Base-by-base conservation (phyloP, 2,888 invertebrate genomes). In the Anarsia innoxiella region DNA sequence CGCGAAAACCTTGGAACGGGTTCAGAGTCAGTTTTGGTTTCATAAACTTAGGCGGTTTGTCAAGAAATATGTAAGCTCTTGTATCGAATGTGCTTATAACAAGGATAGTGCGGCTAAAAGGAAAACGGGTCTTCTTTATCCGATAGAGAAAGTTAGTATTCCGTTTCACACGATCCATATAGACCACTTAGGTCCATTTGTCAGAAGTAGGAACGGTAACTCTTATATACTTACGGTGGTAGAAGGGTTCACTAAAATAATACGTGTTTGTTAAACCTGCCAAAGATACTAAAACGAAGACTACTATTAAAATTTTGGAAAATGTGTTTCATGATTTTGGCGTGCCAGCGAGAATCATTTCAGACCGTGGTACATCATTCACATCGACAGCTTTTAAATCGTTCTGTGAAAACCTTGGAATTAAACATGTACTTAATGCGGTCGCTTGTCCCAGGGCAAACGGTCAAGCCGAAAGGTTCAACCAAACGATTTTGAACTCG, bases 141-240 rank as follows among this genome's bases (percentile, higher is more conserved):
- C 67, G 1, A 74, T 75, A 23, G 53, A 58, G 15, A 73, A 74
- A 37, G 46, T 56, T 4, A 36, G 49, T 0, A 47, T 53, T 6
- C 70, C 70, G 0, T 66, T 79, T 19, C 56, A 72, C 28, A 69
- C 64, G 0, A 25, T 76, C 3, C 70, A 76, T 40, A 35, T 76
- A 0, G 73, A 76, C 42, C 72, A 75, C 41, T 33, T 76, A 2
- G 70, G 71, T 1, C 71, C 69, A 1, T 76, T 72, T 40, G 51
- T 55, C 9, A 55, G 48, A 9, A 64, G 59, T 25, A 49, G 40
- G 5, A 47, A 36, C 0, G 55, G 54, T n/a, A 70, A 72, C 37
- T 43, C 42, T 2, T 48, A 71, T 23, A 42, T 48, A 8, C 37
- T 76, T n/a, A 59, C 51, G 1, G 38, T 57, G 2, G 55, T 75